Evolutionary conservation across 1,140 invertebrate genomes (phyloP).

Genomic region (Drosophila lacteicornis): DNA sequence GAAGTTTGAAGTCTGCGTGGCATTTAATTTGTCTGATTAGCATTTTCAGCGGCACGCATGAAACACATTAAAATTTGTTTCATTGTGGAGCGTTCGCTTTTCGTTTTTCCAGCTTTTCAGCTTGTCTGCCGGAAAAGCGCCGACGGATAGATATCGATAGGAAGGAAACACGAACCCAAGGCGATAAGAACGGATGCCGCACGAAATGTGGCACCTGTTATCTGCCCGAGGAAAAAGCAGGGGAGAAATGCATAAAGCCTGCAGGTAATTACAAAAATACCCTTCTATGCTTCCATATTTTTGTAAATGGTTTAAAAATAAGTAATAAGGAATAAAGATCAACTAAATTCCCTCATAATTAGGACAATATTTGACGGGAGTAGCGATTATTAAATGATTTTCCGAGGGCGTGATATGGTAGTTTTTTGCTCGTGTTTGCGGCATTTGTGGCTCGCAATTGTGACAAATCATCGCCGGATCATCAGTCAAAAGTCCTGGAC

Average conservation of each 20-base stretch:
- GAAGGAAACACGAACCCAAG: conserved; percentile 32
- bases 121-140: conserved; percentile 39
- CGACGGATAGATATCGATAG: conserved; percentile 42
- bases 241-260: conserved; percentile 9
- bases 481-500: conserved; percentile 73
- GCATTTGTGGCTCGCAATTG: conserved; percentile 34
- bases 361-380: conserved; percentile 21
- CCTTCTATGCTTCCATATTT: too few relatives aligned
- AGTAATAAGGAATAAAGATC: too few relatives aligned
- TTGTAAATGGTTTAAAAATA: not conserved
- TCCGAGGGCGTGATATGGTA: not conserved
- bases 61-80: conserved; percentile 76
- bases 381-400: conserved; percentile 25
- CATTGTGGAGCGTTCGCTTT: conserved; percentile 28
- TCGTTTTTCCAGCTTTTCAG: conserved; percentile 15
- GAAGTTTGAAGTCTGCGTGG: conserved; percentile 53
- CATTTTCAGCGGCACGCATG: conserved; percentile 81
- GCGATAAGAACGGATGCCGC: conserved; percentile 28
- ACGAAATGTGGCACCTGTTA: conserved; percentile 45
- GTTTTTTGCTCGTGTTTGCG: conserved; percentile 15
- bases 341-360: conserved; percentile 13
- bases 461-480: conserved; percentile 73
- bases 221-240: not conserved
- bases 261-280: not conserved
- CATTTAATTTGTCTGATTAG: conserved; percentile 84